phyloP scores from a whole-genome alignment of 2,113 vertebrate genomes.

The Carlito syrichta region DNA sequence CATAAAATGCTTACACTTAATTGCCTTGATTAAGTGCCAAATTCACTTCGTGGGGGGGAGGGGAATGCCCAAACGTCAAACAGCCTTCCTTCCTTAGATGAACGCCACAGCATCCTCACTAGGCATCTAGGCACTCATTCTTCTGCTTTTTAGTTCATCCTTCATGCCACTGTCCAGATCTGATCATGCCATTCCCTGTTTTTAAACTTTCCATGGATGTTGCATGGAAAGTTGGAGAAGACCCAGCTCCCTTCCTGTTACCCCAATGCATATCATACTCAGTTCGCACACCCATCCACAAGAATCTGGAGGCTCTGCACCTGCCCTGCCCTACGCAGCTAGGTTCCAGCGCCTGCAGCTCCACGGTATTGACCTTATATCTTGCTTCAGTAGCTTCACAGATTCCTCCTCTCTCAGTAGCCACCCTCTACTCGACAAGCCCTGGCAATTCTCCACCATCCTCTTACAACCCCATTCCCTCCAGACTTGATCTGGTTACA shows the following conservation, averaged over 20 bases:
- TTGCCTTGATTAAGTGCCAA: neutral
- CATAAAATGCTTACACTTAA: neutral
- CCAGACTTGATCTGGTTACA: neutral
- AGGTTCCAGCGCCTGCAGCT: accelerated
- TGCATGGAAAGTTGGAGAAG: accelerated
- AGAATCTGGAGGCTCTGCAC: too few relatives aligned
- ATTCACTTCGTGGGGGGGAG: neutral
- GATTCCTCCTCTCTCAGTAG: neutral
- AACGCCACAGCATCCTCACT: neutral
- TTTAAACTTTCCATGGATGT: too few relatives aligned
- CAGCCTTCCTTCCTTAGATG: neutral
- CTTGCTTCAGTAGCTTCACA: neutral
- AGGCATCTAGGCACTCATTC: neutral
- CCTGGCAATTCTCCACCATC: neutral
- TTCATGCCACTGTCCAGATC: neutral
- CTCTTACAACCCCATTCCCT: too few relatives aligned
- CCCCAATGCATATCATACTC: accelerated
- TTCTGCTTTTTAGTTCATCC: neutral
- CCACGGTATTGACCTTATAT: neutral
- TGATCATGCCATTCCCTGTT: neutral
- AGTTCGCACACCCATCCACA: too few relatives aligned
- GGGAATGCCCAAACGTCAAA: neutral
- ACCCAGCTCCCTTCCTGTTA: neutral
- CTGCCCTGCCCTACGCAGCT: neutral
- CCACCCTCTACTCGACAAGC: neutral